Evolutionary conservation across 2,888 invertebrate genomes (phyloP).

Genomic region (Pterostichus niger): DNA sequence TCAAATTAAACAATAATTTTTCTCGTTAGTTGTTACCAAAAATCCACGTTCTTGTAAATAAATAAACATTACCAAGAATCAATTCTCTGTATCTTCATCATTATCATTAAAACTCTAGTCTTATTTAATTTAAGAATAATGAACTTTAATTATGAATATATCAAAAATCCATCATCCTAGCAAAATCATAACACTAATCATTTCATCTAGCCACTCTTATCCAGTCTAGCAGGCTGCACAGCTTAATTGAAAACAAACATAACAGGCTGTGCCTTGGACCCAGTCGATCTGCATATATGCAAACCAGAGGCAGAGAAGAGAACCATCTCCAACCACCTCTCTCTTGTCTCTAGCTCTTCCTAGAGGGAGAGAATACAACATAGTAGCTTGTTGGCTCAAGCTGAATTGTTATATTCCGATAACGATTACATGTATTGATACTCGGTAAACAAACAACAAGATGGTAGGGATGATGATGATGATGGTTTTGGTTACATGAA

Average conservation of each 20-base stretch:
- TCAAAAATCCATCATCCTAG: neutral
- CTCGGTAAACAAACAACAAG: conserved; percentile 51
- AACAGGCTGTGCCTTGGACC: neutral
- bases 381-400: neutral
- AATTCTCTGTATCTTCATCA: too few species aligned
- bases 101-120: too few species aligned
- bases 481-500: neutral
- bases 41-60: too few species aligned
- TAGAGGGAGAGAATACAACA: neutral
- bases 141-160: too few species aligned
- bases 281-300: conserved; percentile 55
- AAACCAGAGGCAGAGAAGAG: conserved; percentile 44
- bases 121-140: too few species aligned
- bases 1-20: too few species aligned
- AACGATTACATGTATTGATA: conserved; percentile 57
- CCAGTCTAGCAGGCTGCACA: conserved; percentile 19
- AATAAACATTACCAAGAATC: too few species aligned
- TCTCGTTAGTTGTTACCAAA: too few species aligned
- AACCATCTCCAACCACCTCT: conserved; percentile 19
- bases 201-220: conserved; percentile 20
- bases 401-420: conserved; percentile 48
- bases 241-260: conserved; percentile 58
- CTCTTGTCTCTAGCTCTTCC: neutral
- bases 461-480: neutral
- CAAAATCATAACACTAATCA: conserved; percentile 47